Evolutionary conservation across 2,888 invertebrate genomes (phyloP).

Genomic region (Fabriciana adippe): DNA sequence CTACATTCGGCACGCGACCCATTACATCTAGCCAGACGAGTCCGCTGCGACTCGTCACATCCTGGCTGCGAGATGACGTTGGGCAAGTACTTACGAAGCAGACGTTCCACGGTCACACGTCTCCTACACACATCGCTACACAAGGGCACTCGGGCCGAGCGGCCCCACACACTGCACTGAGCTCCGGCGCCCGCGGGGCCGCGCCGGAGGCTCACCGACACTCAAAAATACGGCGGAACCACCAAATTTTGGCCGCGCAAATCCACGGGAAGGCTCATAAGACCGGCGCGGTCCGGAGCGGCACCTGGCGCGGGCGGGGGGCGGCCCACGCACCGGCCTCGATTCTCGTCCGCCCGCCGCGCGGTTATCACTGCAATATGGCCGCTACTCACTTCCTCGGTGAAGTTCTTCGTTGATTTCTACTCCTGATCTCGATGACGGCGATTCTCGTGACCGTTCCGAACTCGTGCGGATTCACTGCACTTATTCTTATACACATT

Average conservation of each 20-base stretch:
- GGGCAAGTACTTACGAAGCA: conserved; percentile 74
- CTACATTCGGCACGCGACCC: conserved; percentile 53
- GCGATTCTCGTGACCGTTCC: conserved; percentile 80
- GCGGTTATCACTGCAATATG: conserved; percentile 83
- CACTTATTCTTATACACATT: conserved; percentile 83
- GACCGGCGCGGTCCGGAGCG: conserved; percentile 85
- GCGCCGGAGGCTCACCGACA: conserved; percentile 75
- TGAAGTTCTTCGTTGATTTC: conserved; percentile 83
- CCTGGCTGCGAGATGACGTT: conserved; percentile 48
- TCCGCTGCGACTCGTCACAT: conserved; percentile 46
- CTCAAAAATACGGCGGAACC: conserved; percentile 74
- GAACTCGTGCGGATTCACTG: conserved; percentile 82
- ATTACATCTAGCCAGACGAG: conserved; percentile 51
- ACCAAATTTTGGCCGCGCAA: conserved; percentile 81
- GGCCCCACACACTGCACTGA: conserved; percentile 76
- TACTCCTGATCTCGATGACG: conserved; percentile 82
- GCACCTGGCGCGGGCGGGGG: conserved; percentile 81
- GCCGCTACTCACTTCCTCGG: conserved; percentile 83
- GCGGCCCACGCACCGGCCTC: conserved; percentile 83
- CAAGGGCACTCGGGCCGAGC: conserved; percentile 74
- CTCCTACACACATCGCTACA: conserved; percentile 73
- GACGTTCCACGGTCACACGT: conserved; percentile 76
- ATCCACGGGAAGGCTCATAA: conserved; percentile 82
- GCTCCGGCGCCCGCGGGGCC: conserved; percentile 63
- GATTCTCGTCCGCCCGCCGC: conserved; percentile 83